Conservation (phyloP, 1,140 invertebrate genomes). For the Drosophila sulfurigaster region DNA sequence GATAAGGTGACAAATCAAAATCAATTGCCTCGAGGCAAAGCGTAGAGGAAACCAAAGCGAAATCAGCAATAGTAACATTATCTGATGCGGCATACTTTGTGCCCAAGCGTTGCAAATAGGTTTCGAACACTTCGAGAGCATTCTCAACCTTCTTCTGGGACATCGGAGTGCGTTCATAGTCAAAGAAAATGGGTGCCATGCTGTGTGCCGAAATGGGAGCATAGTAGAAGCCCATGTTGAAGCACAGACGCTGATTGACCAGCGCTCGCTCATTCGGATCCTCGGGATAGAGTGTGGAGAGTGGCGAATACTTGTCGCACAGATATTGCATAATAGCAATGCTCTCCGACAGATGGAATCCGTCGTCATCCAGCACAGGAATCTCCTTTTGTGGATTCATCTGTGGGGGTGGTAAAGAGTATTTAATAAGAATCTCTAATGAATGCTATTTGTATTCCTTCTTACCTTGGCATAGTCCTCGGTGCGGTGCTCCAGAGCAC, state of each 20-base stretch:
- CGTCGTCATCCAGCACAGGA: slow-evolving; percentile 90
- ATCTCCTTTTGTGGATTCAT: slow-evolving; percentile 93
- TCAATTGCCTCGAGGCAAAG: slow-evolving; percentile 90
- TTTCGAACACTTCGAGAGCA: slow-evolving; percentile 89
- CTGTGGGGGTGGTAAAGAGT: slow-evolving; percentile 83
- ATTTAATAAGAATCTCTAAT: not conserved
- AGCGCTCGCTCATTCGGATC: slow-evolving; percentile 88
- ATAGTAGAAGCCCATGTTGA: slow-evolving; percentile 91
- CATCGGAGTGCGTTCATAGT: slow-evolving; percentile 88
- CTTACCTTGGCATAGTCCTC: slow-evolving; percentile 89
- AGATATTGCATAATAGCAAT: slow-evolving; percentile 92
- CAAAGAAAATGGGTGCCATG: slow-evolving; percentile 89
- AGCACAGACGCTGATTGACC: slow-evolving; percentile 91
- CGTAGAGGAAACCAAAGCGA: slow-evolving; percentile 89
- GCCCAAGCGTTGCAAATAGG: slow-evolving; percentile 87
- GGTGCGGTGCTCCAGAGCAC: slow-evolving; percentile 89
- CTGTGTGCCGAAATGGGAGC: slow-evolving; percentile 87
- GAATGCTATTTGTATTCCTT: slow-evolving; percentile 18
- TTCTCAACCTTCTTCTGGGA: slow-evolving; percentile 89
- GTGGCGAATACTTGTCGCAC: slow-evolving; percentile 89
- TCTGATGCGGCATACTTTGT: slow-evolving; percentile 89
- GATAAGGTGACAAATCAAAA: slow-evolving; percentile 88
- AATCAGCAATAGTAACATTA: slow-evolving; percentile 90
- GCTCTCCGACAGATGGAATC: slow-evolving; percentile 90
- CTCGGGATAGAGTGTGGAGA: slow-evolving; percentile 88